Evolutionary conservation across 2,113 vertebrate species (phyloP), one percentile per base, ranked within the genome.

Genomic region (Parus major): DNA sequence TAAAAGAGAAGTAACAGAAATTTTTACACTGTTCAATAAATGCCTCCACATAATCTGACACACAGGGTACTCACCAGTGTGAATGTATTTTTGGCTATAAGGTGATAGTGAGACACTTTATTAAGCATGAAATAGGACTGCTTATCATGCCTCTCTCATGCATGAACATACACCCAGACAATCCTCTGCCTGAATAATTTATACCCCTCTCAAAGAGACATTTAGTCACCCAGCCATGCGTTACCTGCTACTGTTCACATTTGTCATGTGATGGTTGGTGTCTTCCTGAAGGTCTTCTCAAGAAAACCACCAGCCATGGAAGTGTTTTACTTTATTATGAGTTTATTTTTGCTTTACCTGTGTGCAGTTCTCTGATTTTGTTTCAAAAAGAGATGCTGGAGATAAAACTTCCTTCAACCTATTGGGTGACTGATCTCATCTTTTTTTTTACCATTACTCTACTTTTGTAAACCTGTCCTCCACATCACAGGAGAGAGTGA

Each of bases 61-160:
- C 10, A 22, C 10, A 29, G 42, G 31, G 11, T 39, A 33, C 44
- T 47, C 15, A 0, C 5, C 39, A 64, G 8, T 4, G 52, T 25
- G 33, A 63, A 39, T 24, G 42, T 4, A 21, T 33, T 83, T 85
- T 41, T 86, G 3, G 72, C 19, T 82, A 9, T 20, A 64, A 93
- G 23, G 42, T 91, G 46, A 46, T 5, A 71, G 53, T 29, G 27
- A 85, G 57, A 46, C 59, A 77, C 49, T 96, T 91, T 82, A 66
- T 79, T 89, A 89, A 77, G 57, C 63, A 75, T 82, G 83, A 96
- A 93, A 88, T 92, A 91, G 8, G 36, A 28, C 23, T 69, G 29
- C 46, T 91, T 82, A 33, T 63, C 86, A 76, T 57, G 41, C n/a
- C 75, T 88, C 77, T 72, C 23, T 82, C 88, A 35, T 86, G 56